Percentiles rank a stretch among this genome's conserved stretches.
These are phyloP conservation scores for Thalassaphorura encarpata DNA, from an alignment of 1,140 invertebrate species.

Conservation along the genomic window DNA sequence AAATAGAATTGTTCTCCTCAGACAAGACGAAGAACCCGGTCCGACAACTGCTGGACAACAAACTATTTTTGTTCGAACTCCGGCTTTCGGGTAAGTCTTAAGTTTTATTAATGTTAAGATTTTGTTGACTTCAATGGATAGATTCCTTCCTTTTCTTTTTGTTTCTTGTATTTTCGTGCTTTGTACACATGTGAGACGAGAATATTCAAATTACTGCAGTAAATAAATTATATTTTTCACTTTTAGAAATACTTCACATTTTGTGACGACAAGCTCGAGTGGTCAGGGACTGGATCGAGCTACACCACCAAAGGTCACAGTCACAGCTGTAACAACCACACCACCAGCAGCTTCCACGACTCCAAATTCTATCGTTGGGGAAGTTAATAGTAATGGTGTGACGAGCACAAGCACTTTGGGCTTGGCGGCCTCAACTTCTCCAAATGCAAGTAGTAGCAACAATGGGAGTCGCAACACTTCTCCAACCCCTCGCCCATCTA, in stretches of 20 bases:
- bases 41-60: constrained; percentile 13
- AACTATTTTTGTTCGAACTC: constrained; percentile 30
- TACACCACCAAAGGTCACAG: background rate
- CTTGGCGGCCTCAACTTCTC: background rate
- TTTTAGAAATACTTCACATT: background rate
- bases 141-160: background rate
- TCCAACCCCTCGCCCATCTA: background rate
- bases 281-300: too few species aligned
- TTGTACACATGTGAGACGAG: background rate
- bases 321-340: background rate
- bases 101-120: too few species aligned
- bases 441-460: constrained; percentile 2
- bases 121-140: too few species aligned
- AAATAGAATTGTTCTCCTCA: constrained; percentile 25
- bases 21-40: constrained; percentile 25
- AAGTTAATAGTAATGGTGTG: background rate
- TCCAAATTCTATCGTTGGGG: background rate
- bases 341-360: constrained; percentile 2
- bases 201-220: background rate
- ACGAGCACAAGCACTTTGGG: background rate
- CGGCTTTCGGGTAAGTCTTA: constrained; percentile 25
- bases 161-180: background rate
- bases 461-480: background rate
- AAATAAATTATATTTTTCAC: background rate
- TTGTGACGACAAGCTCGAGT: background rate